Evolutionary conservation across 2,888 invertebrate genomes (phyloP).

Genomic region (Caenorhabditis sinica): DNA sequence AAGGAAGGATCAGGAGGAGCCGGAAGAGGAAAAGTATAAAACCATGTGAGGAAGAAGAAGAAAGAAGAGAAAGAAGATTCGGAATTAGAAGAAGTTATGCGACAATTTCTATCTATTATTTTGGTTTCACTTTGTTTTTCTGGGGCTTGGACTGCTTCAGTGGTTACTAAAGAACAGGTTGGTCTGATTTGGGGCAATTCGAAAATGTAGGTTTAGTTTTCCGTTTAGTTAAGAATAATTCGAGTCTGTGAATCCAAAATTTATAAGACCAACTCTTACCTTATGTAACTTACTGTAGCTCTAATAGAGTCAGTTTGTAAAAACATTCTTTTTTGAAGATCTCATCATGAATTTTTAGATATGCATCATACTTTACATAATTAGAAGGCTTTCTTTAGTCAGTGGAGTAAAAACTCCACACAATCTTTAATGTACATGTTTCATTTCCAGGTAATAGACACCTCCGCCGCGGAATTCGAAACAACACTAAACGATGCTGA

Average conservation of each 20-base stretch:
- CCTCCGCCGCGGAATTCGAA: constrained; percentile 49
- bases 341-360: too few species aligned
- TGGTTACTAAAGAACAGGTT: constrained; percentile 31
- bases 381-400: too few species aligned
- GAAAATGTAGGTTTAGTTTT: neutral
- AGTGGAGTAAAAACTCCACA: too few species aligned
- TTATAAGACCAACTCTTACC: too few species aligned
- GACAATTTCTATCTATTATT: neutral
- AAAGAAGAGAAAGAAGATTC: constrained; percentile 2
- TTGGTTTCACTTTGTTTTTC: constrained; percentile 16
- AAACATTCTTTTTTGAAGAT: too few species aligned
- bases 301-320: too few species aligned
- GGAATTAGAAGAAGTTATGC: neutral
- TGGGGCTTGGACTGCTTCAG: constrained; percentile 25
- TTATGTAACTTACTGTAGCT: too few species aligned
- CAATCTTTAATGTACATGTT: too few species aligned
- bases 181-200: neutral
- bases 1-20: constrained; percentile 9
- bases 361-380: too few species aligned
- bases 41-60: constrained; percentile 23
- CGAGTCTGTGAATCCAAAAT: too few species aligned
- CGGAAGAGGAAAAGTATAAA: constrained; percentile 14
- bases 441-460: constrained; percentile 67
- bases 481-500: constrained; percentile 70
- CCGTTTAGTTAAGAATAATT: too few species aligned